Conservation (phyloP, 2,888 invertebrate species). For the Nomada ruficornis region DNA sequence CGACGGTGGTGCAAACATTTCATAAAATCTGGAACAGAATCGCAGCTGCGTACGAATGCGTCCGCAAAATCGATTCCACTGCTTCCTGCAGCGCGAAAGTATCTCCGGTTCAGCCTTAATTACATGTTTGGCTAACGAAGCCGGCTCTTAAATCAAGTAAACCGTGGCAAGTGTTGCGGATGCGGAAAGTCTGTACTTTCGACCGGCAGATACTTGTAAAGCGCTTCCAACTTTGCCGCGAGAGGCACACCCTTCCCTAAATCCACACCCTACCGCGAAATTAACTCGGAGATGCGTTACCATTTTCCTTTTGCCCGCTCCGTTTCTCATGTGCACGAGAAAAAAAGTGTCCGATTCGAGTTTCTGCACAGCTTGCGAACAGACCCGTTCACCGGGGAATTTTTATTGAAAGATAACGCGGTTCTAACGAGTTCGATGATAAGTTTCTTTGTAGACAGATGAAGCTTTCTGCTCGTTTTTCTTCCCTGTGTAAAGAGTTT, state of each 20-base stretch:
- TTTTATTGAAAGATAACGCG: slow-evolving; percentile 39
- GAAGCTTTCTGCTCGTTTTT: neutral
- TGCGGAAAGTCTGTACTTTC: slow-evolving; percentile 36
- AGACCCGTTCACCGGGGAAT: slow-evolving; percentile 8
- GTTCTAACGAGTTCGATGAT: slow-evolving; percentile 25
- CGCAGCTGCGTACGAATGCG: slow-evolving; percentile 41
- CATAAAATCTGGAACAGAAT: slow-evolving; percentile 42
- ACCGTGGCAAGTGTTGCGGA: slow-evolving; percentile 37
- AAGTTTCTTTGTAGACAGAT: slow-evolving; percentile 10
- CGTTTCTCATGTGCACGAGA: neutral
- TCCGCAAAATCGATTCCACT: slow-evolving; percentile 35
- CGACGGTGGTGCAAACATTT: slow-evolving; percentile 7
- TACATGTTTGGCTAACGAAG: slow-evolving; percentile 61
- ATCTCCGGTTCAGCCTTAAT: slow-evolving; percentile 49
- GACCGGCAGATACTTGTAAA: slow-evolving; percentile 32
- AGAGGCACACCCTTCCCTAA: neutral
- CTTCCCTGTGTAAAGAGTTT: neutral
- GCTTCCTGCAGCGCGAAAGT: slow-evolving; percentile 19
- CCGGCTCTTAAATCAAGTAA: slow-evolving; percentile 52
- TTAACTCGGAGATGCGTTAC: slow-evolving; percentile 33
- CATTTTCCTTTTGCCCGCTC: slow-evolving; percentile 1
- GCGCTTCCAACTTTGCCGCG: slow-evolving; percentile 32
- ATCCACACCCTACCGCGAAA: slow-evolving; percentile 21
- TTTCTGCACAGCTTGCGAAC: slow-evolving; percentile 1
- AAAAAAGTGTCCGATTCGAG: slow-evolving; percentile 1